These are phyloP conservation scores for Drosophila quasianomalipes DNA, from an alignment of 2,888 invertebrate species.

Conservation along the genomic window DNA sequence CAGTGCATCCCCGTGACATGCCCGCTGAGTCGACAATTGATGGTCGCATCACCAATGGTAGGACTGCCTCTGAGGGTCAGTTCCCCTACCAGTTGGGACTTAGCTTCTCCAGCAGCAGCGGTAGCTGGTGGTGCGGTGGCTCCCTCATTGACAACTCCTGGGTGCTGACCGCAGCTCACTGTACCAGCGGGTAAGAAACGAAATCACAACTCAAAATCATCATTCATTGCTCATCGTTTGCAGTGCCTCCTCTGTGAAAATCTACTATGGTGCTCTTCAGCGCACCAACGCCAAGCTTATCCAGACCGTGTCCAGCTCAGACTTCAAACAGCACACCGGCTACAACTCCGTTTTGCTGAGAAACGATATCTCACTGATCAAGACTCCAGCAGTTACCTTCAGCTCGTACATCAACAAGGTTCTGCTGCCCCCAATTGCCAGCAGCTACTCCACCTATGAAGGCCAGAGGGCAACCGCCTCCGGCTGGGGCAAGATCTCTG, in stretches of 20 bases:
- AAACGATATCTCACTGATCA: slow-evolving; percentile 81
- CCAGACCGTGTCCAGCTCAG: slow-evolving; percentile 60
- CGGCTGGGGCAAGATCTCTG: slow-evolving; percentile 85
- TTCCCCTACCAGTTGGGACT: slow-evolving; percentile 81
- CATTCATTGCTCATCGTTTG: background rate
- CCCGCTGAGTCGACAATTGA: slow-evolving; percentile 40
- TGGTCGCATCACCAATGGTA: slow-evolving; percentile 79
- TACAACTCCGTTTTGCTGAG: slow-evolving; percentile 63
- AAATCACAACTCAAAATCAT: background rate
- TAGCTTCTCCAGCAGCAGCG: slow-evolving; percentile 56
- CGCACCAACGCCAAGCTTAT: slow-evolving; percentile 69
- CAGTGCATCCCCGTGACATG: slow-evolving; percentile 66
- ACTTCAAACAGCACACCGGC: slow-evolving; percentile 83
- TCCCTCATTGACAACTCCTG: slow-evolving; percentile 68
- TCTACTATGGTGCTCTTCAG: slow-evolving; percentile 71
- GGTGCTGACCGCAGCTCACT: slow-evolving; percentile 81
- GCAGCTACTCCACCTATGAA: slow-evolving; percentile 74
- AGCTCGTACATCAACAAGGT: slow-evolving; percentile 46
- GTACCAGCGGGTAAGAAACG: slow-evolving; percentile 70
- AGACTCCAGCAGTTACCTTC: slow-evolving; percentile 53
- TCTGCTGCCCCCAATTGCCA: slow-evolving; percentile 55
- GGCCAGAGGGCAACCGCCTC: slow-evolving; percentile 81
- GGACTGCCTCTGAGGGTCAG: slow-evolving; percentile 59
- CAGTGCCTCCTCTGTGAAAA: slow-evolving; percentile 70
- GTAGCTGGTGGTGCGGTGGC: slow-evolving; percentile 79